These are phyloP conservation scores for Psittacula cyanocephala DNA, from an alignment of 2,113 vertebrate genomes.

Conservation along the genomic window DNA sequence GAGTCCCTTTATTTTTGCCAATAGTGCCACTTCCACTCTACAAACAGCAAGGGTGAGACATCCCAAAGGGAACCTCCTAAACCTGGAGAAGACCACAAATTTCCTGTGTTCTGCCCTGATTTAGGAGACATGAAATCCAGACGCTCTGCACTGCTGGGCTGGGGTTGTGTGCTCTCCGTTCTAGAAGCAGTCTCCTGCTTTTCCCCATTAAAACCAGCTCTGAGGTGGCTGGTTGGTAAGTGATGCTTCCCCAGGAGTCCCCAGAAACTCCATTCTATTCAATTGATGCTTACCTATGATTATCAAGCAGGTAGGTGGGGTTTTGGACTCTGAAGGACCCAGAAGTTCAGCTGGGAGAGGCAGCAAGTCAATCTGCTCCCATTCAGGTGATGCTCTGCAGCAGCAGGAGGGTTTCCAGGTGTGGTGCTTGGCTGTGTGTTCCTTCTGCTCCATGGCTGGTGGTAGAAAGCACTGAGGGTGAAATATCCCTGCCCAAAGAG, in stretches of 20 bases:
- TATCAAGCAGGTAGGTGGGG: accelerated
- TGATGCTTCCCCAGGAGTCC: background rate
- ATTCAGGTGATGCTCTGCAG: background rate
- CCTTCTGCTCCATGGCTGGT: background rate
- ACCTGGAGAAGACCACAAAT: accelerated
- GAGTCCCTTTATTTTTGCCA: background rate
- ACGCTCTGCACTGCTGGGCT: background rate
- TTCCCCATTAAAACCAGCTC: background rate
- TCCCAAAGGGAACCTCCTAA: background rate
- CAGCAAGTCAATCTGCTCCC: accelerated
- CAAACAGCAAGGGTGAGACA: background rate
- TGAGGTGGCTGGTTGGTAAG: accelerated
- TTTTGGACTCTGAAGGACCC: background rate
- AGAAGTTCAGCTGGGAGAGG: background rate
- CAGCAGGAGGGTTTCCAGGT: background rate
- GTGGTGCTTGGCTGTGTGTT: background rate
- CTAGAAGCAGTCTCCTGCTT: background rate
- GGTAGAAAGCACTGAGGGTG: background rate
- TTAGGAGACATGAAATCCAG: background rate
- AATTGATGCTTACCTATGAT: background rate
- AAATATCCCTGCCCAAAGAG: background rate
- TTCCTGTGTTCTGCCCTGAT: background rate
- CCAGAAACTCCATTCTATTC: background rate
- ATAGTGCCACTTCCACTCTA: background rate
- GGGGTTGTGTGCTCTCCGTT: accelerated